These are phyloP conservation scores for Phymanthus crucifer DNA, from an alignment of 92 coral and sea anemone species.

Conservation along the genomic window DNA sequence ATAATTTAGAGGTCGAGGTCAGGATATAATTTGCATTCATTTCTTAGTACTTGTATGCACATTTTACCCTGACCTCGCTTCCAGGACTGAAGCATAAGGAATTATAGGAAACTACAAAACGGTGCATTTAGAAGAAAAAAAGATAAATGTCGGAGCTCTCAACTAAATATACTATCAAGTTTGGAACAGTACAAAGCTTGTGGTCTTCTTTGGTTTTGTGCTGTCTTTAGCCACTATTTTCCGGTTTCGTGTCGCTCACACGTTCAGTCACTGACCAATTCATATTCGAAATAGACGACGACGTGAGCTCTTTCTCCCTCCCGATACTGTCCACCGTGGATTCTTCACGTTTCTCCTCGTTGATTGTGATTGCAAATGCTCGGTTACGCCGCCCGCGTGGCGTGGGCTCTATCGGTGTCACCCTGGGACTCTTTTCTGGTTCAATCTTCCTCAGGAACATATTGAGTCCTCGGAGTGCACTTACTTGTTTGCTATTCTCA, in stretches of 20 bases:
- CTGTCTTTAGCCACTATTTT: neutral
- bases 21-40: too few species aligned
- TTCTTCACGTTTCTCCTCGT: constrained; percentile 8
- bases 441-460: constrained; percentile 31
- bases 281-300: constrained; percentile 14
- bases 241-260: neutral
- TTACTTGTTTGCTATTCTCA: constrained; percentile 20
- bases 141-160: too few species aligned
- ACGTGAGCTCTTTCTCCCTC: neutral
- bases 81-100: too few species aligned
- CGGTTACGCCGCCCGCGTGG: neutral
- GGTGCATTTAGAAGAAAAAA: too few species aligned
- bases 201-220: too few species aligned
- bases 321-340: constrained; percentile 5
- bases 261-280: neutral
- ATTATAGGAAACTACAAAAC: too few species aligned
- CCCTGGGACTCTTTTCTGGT: constrained; percentile 18
- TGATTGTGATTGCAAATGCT: constrained; percentile 20
- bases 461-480: constrained; percentile 29
- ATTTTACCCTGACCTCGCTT: too few species aligned
- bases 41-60: too few species aligned
- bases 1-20: too few species aligned
- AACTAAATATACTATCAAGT: too few species aligned
- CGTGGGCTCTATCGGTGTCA: neutral
- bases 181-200: too few species aligned